Evolutionary conservation across 2,113 vertebrate genomes (phyloP), one percentile per base, ranked within the genome.

Genomic region (Mirza zaza): DNA sequence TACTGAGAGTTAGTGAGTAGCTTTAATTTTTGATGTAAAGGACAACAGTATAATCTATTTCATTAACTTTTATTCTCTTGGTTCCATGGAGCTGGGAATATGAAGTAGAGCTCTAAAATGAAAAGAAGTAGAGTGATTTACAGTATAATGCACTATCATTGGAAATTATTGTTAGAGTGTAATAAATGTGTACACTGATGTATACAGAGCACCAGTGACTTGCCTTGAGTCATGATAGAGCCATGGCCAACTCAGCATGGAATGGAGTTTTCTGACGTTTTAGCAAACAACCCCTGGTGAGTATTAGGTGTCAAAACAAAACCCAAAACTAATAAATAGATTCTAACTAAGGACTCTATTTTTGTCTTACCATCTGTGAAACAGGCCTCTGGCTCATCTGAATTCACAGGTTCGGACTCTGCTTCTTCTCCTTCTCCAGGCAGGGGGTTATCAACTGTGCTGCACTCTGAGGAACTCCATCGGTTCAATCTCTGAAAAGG

Each of bases 381-480:
- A 97, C 99, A 99, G 85, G 98, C 96, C 11, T 99, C 99, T 15
- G 99, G 98, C 45, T 99, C 99, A 91, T 99, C 98, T 6, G 98
- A 81, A 93, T 99, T 99, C 86, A 99, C 98, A 48, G 98, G 76
- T 95, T 99, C 99, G 77, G 97, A 82, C 45, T 99, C 99, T n/a
- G 98, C 45, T 85, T 98, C 98, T 42, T 99, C 99, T 92, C 98
- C 97, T 68, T 99, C 99, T 97, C 99, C 98, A 57, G 97, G 98
- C 81, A 98, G 93, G 93, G 97, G 97, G 90, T 99, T 98, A 97
- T 99, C 99, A 87, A 99, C 98, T 20, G 99, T 99, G 98, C 99
- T 99, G 95, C 99, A 99, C 98, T 99, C 99, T 36, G 99, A 99
- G 25, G 99, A 99, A 97, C 99, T 99, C 14, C 97, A 95, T 93